Percentiles rank a stretch among this genome's conserved stretches.
These are phyloP conservation scores for Orgyia antiqua DNA, from an alignment of 2,888 invertebrate genomes.

Conservation along the genomic window DNA sequence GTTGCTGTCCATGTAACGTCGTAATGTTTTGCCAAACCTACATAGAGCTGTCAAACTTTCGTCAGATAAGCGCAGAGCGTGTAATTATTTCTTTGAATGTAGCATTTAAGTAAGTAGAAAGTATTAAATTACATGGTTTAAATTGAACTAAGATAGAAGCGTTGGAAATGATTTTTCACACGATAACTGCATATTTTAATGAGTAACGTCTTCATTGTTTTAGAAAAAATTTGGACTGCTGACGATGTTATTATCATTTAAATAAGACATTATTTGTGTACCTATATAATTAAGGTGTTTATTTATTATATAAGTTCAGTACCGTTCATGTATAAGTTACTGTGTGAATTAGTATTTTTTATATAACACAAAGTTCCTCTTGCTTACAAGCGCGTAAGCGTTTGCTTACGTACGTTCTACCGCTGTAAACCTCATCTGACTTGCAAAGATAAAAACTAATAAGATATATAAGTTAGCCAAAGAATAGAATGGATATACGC, in stretches of 20 bases:
- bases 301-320: too few species aligned
- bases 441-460: too few species aligned
- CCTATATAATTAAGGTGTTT: too few species aligned
- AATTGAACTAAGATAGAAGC: constrained; percentile 40
- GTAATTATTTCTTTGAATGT: constrained; percentile 62
- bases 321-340: too few species aligned
- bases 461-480: too few species aligned
- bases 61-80: constrained; percentile 50
- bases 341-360: too few species aligned
- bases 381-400: too few species aligned
- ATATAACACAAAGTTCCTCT: too few species aligned
- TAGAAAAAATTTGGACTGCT: constrained; percentile 31
- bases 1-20: constrained; percentile 23
- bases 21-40: constrained; percentile 52
- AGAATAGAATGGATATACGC: too few species aligned
- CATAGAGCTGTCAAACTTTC: constrained; percentile 63
- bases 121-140: constrained; percentile 62
- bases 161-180: constrained; percentile 52
- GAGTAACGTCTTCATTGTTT: constrained; percentile 58
- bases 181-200: constrained; percentile 53
- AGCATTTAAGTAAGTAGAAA: constrained; percentile 56
- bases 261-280: constrained; percentile 10
- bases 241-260: constrained; percentile 20
- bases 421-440: too few species aligned
- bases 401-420: too few species aligned